A percentile compares a stretch with the other conserved stretches of the same genome.
phyloP scores from a whole-genome alignment of 2,888 invertebrate genomes.

The Tanytarsus gracilentus region DNA sequence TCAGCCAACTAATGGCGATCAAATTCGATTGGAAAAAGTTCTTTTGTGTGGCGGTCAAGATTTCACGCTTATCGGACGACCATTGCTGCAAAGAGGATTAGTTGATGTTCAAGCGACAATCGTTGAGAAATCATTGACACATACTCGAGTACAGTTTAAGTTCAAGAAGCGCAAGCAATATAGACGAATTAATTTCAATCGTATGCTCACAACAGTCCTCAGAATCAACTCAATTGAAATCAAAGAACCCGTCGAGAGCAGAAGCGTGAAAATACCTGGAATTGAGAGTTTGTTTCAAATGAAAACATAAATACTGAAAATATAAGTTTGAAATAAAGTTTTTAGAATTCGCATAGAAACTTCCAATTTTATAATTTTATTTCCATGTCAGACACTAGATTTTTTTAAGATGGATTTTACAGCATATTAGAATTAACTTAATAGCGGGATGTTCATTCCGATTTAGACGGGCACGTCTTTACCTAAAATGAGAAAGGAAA shows the following conservation, averaged over 20 bases:
- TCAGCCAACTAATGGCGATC: conserved; percentile 72
- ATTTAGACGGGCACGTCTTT: not conserved
- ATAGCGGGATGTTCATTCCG: not conserved
- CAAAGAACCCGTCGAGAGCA: conserved; percentile 32
- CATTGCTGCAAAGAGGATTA: conserved; percentile 62
- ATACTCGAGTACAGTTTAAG: conserved; percentile 67
- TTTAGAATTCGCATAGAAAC: not conserved
- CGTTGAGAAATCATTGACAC: conserved; percentile 72
- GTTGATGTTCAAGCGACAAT: conserved; percentile 71
- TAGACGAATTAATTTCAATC: conserved; percentile 61
- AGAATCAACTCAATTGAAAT: conserved; percentile 66
- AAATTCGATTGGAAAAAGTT: conserved; percentile 71
- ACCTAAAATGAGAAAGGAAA: not conserved
- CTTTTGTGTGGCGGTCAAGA: conserved; percentile 67
- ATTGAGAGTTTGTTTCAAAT: too few relatives aligned
- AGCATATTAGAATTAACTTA: not conserved
- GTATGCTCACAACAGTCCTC: conserved; percentile 61
- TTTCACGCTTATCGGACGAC: conserved; percentile 73
- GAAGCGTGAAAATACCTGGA: too few relatives aligned
- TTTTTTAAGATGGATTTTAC: conserved; percentile 4
- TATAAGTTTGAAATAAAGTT: not conserved
- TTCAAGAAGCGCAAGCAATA: conserved; percentile 70
- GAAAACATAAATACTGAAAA: not conserved
- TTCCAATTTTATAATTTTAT: not conserved
- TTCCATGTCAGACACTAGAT: not conserved